A percentile compares a stretch with the other conserved stretches of the same genome.
These are phyloP conservation scores for Pachydiplax longipennis DNA, from an alignment of 2,888 invertebrate genomes.

Conservation along the genomic window DNA sequence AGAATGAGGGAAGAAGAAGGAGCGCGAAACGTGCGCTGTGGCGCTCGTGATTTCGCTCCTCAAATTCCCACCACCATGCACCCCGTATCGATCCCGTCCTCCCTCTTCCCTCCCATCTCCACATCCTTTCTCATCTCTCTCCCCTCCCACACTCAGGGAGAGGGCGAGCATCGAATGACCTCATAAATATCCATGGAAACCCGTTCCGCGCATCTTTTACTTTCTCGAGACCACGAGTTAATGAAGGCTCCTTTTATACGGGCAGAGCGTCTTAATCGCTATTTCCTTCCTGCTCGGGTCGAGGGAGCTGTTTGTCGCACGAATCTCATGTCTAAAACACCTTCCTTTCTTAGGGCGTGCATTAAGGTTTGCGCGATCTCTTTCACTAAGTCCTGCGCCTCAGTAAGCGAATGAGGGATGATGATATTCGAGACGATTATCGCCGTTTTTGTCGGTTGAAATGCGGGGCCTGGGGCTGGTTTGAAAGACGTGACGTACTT, in stretches of 20 bases:
- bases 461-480: too few species aligned
- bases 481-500: too few species aligned
- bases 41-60: not conserved
- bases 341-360: too few species aligned
- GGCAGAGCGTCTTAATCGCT: not conserved
- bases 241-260: not conserved
- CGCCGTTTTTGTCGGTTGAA: too few species aligned
- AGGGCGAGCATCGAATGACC: not conserved
- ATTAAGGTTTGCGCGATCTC: too few species aligned
- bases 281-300: not conserved
- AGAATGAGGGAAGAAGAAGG: not conserved
- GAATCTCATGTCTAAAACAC: not conserved
- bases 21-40: not conserved
- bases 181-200: not conserved
- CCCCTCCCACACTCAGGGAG: not conserved
- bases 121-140: not conserved
- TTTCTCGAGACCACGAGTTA: not conserved
- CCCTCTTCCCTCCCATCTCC: not conserved
- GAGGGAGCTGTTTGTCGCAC: not conserved
- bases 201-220: not conserved
- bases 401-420: too few species aligned
- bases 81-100: not conserved
- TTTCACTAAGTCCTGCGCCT: too few species aligned
- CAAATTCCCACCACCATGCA: not conserved
- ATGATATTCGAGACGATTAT: too few species aligned